These are phyloP conservation scores for Drosophila picticornis DNA, from an alignment of 2,888 invertebrate species.

Conservation along the genomic window DNA sequence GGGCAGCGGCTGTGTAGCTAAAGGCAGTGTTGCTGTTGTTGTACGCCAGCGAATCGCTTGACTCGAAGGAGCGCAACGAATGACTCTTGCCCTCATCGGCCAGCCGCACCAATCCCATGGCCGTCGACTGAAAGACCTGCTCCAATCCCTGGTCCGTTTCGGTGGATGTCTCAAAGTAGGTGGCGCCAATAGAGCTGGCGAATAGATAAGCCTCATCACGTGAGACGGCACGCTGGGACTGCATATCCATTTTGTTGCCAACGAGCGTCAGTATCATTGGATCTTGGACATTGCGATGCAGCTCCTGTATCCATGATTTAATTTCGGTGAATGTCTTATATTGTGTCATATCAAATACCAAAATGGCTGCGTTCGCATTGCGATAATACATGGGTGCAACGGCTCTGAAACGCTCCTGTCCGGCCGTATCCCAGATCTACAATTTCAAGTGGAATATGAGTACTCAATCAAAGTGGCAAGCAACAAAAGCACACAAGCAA, in stretches of 20 bases:
- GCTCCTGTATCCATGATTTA: slow-evolving; percentile 94
- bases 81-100: slow-evolving; percentile 86
- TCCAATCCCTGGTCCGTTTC: slow-evolving; percentile 91
- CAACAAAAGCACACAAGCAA: background rate
- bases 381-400: slow-evolving; percentile 98
- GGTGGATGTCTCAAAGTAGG: slow-evolving; percentile 94
- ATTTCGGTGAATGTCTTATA: slow-evolving; percentile 91
- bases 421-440: slow-evolving; percentile 85
- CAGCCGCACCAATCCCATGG: slow-evolving; percentile 87
- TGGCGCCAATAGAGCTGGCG: slow-evolving; percentile 92
- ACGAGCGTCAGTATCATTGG: slow-evolving; percentile 92
- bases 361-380: slow-evolving; percentile 94
- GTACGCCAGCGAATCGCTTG: slow-evolving; percentile 85
- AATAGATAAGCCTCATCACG: slow-evolving; percentile 90
- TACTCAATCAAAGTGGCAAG: slow-evolving; percentile 20
- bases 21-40: slow-evolving; percentile 80
- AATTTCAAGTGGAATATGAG: slow-evolving; percentile 30
- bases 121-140: slow-evolving; percentile 90
- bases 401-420: slow-evolving; percentile 89
- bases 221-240: slow-evolving; percentile 87
- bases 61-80: slow-evolving; percentile 88
- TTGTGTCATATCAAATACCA: slow-evolving; percentile 94
- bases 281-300: slow-evolving; percentile 91
- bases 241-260: slow-evolving; percentile 94
- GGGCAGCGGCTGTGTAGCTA: slow-evolving; percentile 68